These are phyloP conservation scores for Parnassius glacialis DNA, from an alignment of 2,888 invertebrate genomes.

Conservation along the genomic window DNA sequence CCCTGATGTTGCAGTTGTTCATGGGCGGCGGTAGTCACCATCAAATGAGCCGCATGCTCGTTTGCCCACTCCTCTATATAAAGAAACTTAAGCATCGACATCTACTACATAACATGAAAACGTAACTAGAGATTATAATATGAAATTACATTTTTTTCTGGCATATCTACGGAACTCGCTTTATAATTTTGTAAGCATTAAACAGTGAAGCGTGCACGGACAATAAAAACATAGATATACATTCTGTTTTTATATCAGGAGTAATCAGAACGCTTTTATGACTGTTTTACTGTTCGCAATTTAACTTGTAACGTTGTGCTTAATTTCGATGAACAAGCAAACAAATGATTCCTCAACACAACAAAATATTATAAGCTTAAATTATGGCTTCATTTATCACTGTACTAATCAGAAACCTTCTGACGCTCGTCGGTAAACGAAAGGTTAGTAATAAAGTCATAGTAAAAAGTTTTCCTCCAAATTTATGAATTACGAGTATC, in stretches of 20 bases:
- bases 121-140: neutral
- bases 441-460: neutral
- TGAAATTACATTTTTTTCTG: neutral
- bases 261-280: slow-evolving; percentile 67
- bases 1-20: no score
- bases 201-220: slow-evolving; percentile 5
- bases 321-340: slow-evolving; percentile 53
- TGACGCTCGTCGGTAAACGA: neutral
- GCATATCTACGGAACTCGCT: slow-evolving; percentile 1
- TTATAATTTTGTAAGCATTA: slow-evolving; percentile 1
- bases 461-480: neutral
- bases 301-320: slow-evolving; percentile 71
- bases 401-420: slow-evolving; percentile 16
- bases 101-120: no score
- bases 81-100: no score
- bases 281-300: slow-evolving; percentile 72
- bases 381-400: slow-evolving; percentile 17
- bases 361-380: slow-evolving; percentile 44
- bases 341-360: slow-evolving; percentile 37
- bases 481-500: no score
- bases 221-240: slow-evolving; percentile 17
- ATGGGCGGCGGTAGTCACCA: no score
- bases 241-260: slow-evolving; percentile 46
- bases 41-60: no score
- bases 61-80: no score